phyloP scores from a whole-genome alignment of 2,113 vertebrate genomes.

The Atrichornis clamosus region DNA sequence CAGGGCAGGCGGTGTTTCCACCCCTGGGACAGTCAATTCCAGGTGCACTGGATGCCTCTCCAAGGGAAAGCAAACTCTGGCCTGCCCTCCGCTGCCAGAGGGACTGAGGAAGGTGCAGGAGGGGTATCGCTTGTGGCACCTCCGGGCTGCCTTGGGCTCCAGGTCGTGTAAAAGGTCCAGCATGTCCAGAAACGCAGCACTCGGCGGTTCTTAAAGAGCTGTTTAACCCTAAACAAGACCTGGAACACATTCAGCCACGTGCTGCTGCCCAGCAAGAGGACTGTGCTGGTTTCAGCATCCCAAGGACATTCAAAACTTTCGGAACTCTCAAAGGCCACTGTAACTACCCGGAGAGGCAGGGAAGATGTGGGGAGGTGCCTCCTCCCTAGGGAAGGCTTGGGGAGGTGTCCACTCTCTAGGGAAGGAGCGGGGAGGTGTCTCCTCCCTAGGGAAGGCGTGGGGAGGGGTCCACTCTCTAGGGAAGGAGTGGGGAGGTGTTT shows the following conservation, averaged over 20 bases:
- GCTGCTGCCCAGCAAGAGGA: neutral
- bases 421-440: neutral
- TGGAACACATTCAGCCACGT: neutral
- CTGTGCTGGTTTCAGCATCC: neutral
- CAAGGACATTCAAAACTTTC: neutral
- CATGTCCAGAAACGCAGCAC: neutral
- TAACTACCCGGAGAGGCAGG: neutral
- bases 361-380: neutral
- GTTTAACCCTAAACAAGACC: neutral
- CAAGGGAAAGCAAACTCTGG: neutral
- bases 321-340: neutral
- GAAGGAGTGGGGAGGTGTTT: neutral
- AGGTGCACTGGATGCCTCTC: neutral
- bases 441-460: neutral
- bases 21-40: fast-evolving
- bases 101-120: neutral
- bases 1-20: neutral
- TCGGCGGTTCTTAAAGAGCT: fast-evolving
- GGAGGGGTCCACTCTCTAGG: neutral
- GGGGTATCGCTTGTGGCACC: neutral
- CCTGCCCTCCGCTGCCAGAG: neutral
- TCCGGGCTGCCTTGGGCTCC: too few species aligned
- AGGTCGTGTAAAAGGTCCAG: neutral
- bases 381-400: neutral
- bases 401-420: neutral